A percentile compares a stretch with the other conserved stretches of the same genome.
Conservation (phyloP, 2,888 invertebrate species). For the Blomia tropicalis region DNA sequence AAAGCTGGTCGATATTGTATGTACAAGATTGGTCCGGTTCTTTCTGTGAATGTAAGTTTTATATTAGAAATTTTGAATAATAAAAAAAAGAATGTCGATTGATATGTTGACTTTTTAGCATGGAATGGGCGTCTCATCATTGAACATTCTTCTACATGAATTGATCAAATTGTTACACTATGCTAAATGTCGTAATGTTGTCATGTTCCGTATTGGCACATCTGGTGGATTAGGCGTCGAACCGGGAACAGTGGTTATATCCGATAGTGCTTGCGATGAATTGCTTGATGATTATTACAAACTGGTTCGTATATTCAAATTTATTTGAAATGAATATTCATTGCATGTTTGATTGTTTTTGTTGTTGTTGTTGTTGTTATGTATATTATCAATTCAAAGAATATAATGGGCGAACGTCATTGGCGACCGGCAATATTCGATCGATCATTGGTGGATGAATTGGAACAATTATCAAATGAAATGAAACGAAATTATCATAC, state of each 20-base stretch:
- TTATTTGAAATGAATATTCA: conserved; percentile 13
- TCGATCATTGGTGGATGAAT: conserved; percentile 56
- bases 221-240: conserved; percentile 75
- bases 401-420: conserved; percentile 64
- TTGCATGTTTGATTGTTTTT: no score
- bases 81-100: not conserved
- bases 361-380: no score
- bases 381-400: conserved; percentile 40
- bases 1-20: conserved; percentile 83
- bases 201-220: conserved; percentile 57
- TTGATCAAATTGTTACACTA: conserved; percentile 89
- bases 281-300: conserved; percentile 62
- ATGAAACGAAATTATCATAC: conserved; percentile 50
- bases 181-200: conserved; percentile 57
- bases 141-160: conserved; percentile 86
- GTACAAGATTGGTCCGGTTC: conserved; percentile 82
- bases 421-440: conserved; percentile 70
- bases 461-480: conserved; percentile 53
- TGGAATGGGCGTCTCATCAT: conserved; percentile 94
- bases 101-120: no score
- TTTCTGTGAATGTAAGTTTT: conserved; percentile 49
- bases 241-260: conserved; percentile 81
- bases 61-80: not conserved
- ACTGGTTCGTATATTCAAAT: conserved; percentile 46
- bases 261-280: conserved; percentile 78